phyloP scores from a whole-genome alignment of 2,888 invertebrate species.

The Noctua comes region DNA sequence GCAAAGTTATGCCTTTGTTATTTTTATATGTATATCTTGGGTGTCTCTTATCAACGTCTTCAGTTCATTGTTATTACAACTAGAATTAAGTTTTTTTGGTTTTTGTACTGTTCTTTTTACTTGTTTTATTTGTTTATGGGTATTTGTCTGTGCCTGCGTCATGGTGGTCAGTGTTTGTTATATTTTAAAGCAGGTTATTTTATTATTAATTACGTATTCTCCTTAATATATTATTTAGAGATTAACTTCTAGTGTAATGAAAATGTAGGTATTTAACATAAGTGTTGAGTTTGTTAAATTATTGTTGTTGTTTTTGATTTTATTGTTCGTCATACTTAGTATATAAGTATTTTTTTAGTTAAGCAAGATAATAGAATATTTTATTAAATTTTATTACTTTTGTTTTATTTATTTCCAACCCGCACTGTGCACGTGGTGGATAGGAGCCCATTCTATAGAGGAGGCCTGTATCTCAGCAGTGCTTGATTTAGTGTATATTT shows the following conservation, averaged over 20 bases:
- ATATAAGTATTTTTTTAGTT: neutral
- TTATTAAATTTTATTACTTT: neutral
- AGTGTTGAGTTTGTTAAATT: conserved; percentile 37
- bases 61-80: neutral
- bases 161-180: neutral
- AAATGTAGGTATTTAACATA: neutral
- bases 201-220: neutral
- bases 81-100: neutral
- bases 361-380: neutral
- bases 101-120: neutral
- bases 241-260: neutral
- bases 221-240: too few relatives aligned
- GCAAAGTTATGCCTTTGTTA: neutral
- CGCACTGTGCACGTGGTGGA: neutral
- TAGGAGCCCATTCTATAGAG: neutral
- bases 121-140: neutral
- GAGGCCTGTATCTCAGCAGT: neutral
- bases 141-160: neutral
- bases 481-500: neutral
- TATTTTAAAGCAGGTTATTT: neutral
- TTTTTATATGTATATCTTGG: neutral
- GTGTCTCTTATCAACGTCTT: neutral
- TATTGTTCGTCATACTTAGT: neutral
- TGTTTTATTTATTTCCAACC: neutral
- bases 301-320: conserved; percentile 24